Conservation (phyloP, 2,888 invertebrate species). For the Hypena proboscidalis region DNA sequence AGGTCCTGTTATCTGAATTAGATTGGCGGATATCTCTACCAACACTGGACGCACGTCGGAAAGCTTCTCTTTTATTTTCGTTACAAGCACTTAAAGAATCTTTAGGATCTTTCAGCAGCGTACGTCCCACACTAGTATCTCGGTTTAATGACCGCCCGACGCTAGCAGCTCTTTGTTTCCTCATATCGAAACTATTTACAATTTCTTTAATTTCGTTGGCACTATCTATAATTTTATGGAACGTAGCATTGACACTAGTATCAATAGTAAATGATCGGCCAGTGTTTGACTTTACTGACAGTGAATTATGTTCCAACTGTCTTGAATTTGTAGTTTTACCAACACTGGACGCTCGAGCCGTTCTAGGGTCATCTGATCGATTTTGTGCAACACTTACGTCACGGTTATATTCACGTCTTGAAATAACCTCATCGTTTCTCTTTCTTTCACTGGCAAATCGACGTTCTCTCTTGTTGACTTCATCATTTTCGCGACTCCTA, state of each 20-base stretch:
- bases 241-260: constrained; percentile 69
- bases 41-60: constrained; percentile 68
- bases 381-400: constrained; percentile 53
- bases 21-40: constrained; percentile 54
- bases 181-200: constrained; percentile 55
- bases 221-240: constrained; percentile 57
- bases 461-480: constrained; percentile 39
- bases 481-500: constrained; percentile 33
- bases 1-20: constrained; percentile 48
- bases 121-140: constrained; percentile 40
- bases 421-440: constrained; percentile 40
- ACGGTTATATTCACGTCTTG: constrained; percentile 41
- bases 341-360: constrained; percentile 43
- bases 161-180: constrained; percentile 69
- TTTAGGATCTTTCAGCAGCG: constrained; percentile 8
- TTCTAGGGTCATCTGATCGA: constrained; percentile 16
- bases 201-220: constrained; percentile 47
- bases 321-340: constrained; percentile 31
- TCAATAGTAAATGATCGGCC: constrained; percentile 70
- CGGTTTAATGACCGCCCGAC: constrained; percentile 62
- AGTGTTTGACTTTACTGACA: constrained; percentile 55
- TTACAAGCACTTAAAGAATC: constrained; percentile 9
- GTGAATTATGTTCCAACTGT: constrained; percentile 41
- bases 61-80: constrained; percentile 40
- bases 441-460: constrained; percentile 44